Evolutionary conservation across 2,797 vertebrate species (phyloP), one percentile per base, ranked within the genome.

Genomic region (Sylvia borin): DNA sequence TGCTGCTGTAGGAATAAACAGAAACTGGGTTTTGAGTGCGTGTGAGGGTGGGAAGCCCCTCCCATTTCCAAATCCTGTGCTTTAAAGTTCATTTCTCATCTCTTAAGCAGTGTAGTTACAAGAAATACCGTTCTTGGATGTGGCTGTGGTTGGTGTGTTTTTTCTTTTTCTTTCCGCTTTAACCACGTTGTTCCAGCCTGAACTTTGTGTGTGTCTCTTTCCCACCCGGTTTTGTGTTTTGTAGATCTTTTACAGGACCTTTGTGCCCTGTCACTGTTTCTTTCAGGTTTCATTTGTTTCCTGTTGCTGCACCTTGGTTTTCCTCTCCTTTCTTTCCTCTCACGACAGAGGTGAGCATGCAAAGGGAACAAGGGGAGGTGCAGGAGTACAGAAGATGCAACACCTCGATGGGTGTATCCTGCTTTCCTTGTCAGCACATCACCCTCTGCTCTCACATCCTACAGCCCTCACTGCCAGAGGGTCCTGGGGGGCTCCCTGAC

Each of bases 321-420:
- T 70, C 22, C 6, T 67, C 26, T 90, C 3, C 1, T 38, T 74
- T 54, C 40, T 64, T 61, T 71, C 19, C 11, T 57, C 27, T 36
- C 1, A 0, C 6, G 25, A 2, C 2, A 13, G 18, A 61, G 42
- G 24, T 58, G 81, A 60, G 13, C 0, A 0, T 11, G 13, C 0
- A 0, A 20, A 58, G 16, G 50, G 50, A 60, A 45, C 16, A 8
- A 82, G 42, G 19, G 38, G 34, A 25, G 26, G 24, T 50, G 51
- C 31, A 72, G 58, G 2, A 16, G 32, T 5, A 7, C 18, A 38
- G 65, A n/a, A 66, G 4, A 2, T 29, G 7, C 32, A 54, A 29
- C 27, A 31, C 50, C 27, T 31, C 10, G 4, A 11, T 42, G 67
- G 22, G 26, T 40, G 20, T 32, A 54, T 53, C 62, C 29, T 9